phyloP scores from a whole-genome alignment of 2,888 invertebrate genomes.

The Lepetodrilus schrolli region DNA sequence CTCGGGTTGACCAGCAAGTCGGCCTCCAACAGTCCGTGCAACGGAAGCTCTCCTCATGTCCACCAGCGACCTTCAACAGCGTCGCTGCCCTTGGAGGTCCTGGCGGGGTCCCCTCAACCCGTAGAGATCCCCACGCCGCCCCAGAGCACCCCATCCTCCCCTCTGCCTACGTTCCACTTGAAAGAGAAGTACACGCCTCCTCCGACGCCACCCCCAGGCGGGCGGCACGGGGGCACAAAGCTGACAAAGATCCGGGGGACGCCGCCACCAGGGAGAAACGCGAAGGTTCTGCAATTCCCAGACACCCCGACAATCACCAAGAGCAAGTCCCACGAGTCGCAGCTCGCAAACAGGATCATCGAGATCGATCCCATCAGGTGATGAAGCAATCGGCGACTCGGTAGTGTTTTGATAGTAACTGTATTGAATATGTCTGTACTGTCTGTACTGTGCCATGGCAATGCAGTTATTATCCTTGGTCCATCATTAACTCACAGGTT shows the following conservation, averaged over 20 bases:
- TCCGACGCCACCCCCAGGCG: slow-evolving; percentile 77
- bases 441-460: too few species aligned
- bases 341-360: slow-evolving; percentile 83
- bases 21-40: slow-evolving; percentile 67
- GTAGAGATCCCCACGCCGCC: slow-evolving; percentile 75
- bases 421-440: too few species aligned
- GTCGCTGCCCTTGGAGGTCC: slow-evolving; percentile 64
- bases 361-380: slow-evolving; percentile 70
- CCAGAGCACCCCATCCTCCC: slow-evolving; percentile 72
- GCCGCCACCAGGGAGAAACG: slow-evolving; percentile 86
- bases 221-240: slow-evolving; percentile 69
- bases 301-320: slow-evolving; percentile 81
- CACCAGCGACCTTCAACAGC: slow-evolving; percentile 67
- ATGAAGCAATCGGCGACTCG: too few species aligned
- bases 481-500: too few species aligned
- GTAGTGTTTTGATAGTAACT: too few species aligned
- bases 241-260: slow-evolving; percentile 83
- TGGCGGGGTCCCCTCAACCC: slow-evolving; percentile 76
- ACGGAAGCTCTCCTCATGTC: slow-evolving; percentile 55
- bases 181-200: slow-evolving; percentile 77
- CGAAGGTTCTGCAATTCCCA: slow-evolving; percentile 80
- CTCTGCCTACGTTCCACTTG: slow-evolving; percentile 59
- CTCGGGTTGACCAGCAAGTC: slow-evolving; percentile 62
- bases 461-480: too few species aligned
- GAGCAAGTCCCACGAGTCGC: slow-evolving; percentile 94